Evolutionary conservation across 1,140 invertebrate genomes (phyloP), one percentile per base, ranked within the genome.

Genomic region (Drosophila athabasca): DNA sequence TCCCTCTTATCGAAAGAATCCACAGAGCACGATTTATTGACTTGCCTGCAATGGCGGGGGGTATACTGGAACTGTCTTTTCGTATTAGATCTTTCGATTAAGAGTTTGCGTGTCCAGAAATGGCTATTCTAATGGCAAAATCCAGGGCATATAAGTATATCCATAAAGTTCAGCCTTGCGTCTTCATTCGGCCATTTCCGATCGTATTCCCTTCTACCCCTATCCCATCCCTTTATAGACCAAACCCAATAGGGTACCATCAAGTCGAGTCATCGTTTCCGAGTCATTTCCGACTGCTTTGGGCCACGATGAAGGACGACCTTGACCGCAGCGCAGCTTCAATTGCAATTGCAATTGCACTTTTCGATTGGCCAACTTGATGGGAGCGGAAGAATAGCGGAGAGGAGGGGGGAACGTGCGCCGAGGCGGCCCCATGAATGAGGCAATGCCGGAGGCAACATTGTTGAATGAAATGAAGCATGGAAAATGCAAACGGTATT

Each of bases 381-480:
- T 41, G 31, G 46, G 45, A 44, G 55, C 19, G 44, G 13, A 50
- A 24, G 22, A 45, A 46, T 22, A 6, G 48, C 8, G 43, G 44
- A 26, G 59, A 24, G 35, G 39, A 19, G 17, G 17, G 17, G 17
- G 17, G 17, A 19, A 19, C 17, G 17, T 19, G 15, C 41, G 50
- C 15, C 44, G 29, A 46, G 39, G 41, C 43, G 19, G 29, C 26
- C 29, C 49, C 48, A 66, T 87, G 59, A 87, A 78, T 82, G 74
- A 62, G 64, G 62, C 55, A 81, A 67, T 55, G 65, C 64, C 54
- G 46, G 43, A 53, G 52, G 54, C 75, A 77, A 75, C 59, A 83
- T 83, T 78, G 78, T 71, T 82, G 74, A 87, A 85, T 87, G 35
- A 39, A 39, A 39, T 39, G 69, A 76, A 79, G 79, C 76, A 71